phyloP scores from a whole-genome alignment of 2,113 vertebrate species.

The Callaeas wilsoni region DNA sequence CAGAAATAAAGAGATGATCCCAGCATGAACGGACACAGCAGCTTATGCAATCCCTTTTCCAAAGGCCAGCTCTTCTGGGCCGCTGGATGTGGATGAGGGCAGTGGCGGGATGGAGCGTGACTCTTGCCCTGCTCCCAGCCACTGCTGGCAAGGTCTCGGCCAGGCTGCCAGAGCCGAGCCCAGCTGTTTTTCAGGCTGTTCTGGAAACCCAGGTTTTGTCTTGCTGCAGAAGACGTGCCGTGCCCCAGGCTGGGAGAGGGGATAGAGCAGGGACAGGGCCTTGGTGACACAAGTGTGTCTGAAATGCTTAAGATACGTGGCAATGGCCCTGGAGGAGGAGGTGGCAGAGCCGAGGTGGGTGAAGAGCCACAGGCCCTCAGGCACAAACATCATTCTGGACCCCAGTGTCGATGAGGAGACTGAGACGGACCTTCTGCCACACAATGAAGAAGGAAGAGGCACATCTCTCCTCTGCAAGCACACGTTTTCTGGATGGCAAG shows the following conservation, averaged over 20 bases:
- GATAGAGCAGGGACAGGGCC: not conserved
- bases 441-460: not conserved
- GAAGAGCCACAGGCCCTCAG: not conserved
- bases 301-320: not conserved
- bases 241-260: not conserved
- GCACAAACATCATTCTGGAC: accelerated
- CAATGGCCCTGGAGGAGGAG: not conserved
- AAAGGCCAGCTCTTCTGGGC: not conserved
- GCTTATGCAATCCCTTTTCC: accelerated
- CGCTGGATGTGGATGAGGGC: not conserved
- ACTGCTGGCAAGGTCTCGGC: accelerated
- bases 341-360: accelerated
- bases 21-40: not conserved
- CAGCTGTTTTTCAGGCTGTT: not conserved
- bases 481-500: not conserved
- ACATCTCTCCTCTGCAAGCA: not conserved
- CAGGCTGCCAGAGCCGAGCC: not conserved
- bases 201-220: not conserved
- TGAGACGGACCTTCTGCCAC: not conserved
- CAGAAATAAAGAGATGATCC: not conserved
- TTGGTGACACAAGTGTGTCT: not conserved
- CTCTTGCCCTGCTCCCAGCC: not conserved
- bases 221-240: not conserved
- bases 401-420: not conserved
- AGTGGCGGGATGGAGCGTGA: accelerated